phyloP scores from a whole-genome alignment of 2,888 invertebrate genomes.

The Drymonia ruficornis region DNA sequence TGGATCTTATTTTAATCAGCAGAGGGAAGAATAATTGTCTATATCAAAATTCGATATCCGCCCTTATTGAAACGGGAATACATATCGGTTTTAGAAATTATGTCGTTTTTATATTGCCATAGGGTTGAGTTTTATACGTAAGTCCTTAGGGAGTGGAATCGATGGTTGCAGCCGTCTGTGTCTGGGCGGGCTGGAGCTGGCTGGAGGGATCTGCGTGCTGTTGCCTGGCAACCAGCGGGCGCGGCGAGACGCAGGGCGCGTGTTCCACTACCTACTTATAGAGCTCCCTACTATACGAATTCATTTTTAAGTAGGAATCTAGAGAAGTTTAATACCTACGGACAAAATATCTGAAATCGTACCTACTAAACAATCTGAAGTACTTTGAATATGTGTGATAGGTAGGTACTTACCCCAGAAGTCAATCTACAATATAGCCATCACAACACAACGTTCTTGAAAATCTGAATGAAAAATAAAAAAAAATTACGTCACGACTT shows the following conservation, averaged over 20 bases:
- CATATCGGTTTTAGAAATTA: conserved; percentile 5
- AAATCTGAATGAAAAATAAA: no score
- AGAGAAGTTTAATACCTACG: no score
- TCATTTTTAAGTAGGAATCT: neutral
- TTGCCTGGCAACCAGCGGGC: conserved; percentile 31
- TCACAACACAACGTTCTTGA: no score
- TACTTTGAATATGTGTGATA: no score
- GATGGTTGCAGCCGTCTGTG: conserved; percentile 37
- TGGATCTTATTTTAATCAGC: conserved; percentile 11
- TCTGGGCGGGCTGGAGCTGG: conserved; percentile 33
- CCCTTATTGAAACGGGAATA: neutral
- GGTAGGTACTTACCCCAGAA: no score
- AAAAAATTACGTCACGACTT: no score
- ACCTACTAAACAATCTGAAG: no score
- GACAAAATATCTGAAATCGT: no score
- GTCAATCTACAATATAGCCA: no score
- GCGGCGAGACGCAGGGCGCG: conserved; percentile 21
- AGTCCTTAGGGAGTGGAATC: conserved; percentile 24
- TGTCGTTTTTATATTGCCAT: neutral
- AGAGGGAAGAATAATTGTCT: conserved; percentile 24
- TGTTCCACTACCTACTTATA: conserved; percentile 12
- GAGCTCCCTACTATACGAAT: conserved; percentile 4
- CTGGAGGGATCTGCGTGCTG: conserved; percentile 22
- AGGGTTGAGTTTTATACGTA: conserved; percentile 11
- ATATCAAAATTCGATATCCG: conserved; percentile 2